A percentile compares a stretch with the other conserved stretches of the same genome.
phyloP scores from a whole-genome alignment of 92 coral and sea anemone genomes.

The Zoanthus sociatus region DNA sequence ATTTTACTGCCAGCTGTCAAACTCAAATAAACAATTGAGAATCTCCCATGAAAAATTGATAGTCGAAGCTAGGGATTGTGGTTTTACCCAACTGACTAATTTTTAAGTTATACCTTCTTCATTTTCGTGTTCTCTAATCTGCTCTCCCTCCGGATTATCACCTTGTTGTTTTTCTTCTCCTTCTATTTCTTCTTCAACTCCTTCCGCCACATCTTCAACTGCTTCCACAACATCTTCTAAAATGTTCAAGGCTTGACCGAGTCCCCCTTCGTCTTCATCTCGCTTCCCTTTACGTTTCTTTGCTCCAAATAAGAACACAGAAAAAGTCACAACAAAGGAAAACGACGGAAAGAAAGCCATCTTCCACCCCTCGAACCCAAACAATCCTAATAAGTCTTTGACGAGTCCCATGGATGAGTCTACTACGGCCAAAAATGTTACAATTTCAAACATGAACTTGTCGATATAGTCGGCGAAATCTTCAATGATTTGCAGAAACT shows the following conservation, averaged over 20 bases:
- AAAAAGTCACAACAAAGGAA: slow-evolving; percentile 82
- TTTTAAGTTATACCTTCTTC: slow-evolving; percentile 27
- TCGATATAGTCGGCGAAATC: slow-evolving; percentile 93
- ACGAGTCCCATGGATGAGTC: slow-evolving; percentile 93
- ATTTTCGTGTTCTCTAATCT: slow-evolving; percentile 30
- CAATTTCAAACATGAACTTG: slow-evolving; percentile 94
- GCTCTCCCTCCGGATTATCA: slow-evolving; percentile 50
- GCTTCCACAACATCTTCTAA: slow-evolving; percentile 80
- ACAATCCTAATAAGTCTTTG: slow-evolving; percentile 81
- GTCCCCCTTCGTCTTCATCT: slow-evolving; percentile 77
- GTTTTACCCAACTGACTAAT: neutral
- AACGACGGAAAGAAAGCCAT: slow-evolving; percentile 92
- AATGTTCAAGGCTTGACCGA: slow-evolving; percentile 79
- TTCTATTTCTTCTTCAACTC: slow-evolving; percentile 73
- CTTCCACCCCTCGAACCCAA: slow-evolving; percentile 87
- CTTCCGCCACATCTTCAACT: slow-evolving; percentile 82
- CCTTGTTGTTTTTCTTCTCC: slow-evolving; percentile 62
- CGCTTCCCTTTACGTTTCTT: slow-evolving; percentile 90
- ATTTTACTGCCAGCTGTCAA: neutral
- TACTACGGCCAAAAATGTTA: slow-evolving; percentile 86
- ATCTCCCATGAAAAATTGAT: neutral
- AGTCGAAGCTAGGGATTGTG: neutral
- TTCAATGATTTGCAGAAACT: slow-evolving; percentile 78
- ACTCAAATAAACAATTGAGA: neutral
- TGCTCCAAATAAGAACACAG: slow-evolving; percentile 88